Conservation (phyloP, 2,888 invertebrate species). For the Magallana nippona region DNA sequence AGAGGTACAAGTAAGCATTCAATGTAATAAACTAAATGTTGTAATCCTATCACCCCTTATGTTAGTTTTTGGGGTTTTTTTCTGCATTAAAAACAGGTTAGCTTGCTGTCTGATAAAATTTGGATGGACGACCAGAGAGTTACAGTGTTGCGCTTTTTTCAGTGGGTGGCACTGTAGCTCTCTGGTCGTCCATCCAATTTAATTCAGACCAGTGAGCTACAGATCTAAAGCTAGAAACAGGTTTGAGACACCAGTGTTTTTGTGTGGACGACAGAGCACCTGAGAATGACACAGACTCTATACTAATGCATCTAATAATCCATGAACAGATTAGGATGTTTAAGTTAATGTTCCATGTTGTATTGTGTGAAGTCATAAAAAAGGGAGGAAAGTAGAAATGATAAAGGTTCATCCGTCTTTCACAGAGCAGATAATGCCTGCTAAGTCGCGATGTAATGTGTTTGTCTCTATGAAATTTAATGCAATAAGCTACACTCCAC, state of each 20-base stretch:
- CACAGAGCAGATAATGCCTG: slow-evolving; percentile 6
- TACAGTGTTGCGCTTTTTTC: no score
- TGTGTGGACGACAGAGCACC: not conserved
- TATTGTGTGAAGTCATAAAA: slow-evolving; percentile 2
- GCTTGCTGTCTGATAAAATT: no score
- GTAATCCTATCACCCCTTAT: no score
- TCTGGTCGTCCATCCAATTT: no score
- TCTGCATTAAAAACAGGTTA: no score
- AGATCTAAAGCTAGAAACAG: no score
- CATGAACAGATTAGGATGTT: not conserved
- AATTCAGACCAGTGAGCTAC: no score
- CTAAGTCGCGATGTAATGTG: slow-evolving; percentile 1
- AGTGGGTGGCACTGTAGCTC: no score
- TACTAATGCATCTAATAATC: not conserved
- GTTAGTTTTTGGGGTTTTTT: no score
- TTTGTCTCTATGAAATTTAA: slow-evolving; percentile 5
- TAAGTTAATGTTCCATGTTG: not conserved
- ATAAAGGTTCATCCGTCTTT: not conserved
- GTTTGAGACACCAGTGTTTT: not conserved
- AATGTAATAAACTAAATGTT: no score
- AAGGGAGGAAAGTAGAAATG: slow-evolving; percentile 18
- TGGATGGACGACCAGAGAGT: no score
- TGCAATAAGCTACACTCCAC: slow-evolving; percentile 12
- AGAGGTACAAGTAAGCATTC: not conserved
- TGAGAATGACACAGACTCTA: no score